Percentiles rank a stretch among this genome's conserved stretches.
Conservation (phyloP, 2,113 vertebrate genomes). For the Sorex araneus region DNA sequence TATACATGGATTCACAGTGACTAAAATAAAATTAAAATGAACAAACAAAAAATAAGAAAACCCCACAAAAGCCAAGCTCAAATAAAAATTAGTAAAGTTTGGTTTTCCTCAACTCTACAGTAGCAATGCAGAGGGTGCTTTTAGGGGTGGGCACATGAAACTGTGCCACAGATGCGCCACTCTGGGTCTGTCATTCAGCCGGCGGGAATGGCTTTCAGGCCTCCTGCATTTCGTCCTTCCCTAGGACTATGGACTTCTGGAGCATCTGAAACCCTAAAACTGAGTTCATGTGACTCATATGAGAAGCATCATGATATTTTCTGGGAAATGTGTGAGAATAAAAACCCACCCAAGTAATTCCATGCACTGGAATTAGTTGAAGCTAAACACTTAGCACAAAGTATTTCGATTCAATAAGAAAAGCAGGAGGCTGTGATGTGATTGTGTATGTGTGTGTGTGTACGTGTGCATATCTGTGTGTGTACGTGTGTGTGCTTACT, state of each 20-base stretch:
- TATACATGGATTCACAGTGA: too few relatives aligned
- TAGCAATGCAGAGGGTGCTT: background rate
- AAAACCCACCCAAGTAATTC: background rate
- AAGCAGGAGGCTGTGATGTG: background rate
- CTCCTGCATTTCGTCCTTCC: background rate
- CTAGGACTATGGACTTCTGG: background rate
- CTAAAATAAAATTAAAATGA: too few relatives aligned
- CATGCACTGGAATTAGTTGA: background rate
- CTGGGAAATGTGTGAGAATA: slow-evolving; percentile 1
- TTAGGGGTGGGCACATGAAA: background rate
- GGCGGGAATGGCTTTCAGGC: background rate
- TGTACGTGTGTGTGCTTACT: background rate
- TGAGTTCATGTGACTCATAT: background rate
- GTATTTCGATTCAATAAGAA: slow-evolving; percentile 21
- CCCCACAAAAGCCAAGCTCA: too few relatives aligned
- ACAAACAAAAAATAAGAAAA: too few relatives aligned
- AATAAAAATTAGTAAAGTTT: background rate
- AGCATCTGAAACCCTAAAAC: background rate
- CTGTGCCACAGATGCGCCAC: background rate
- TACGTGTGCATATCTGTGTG: too few relatives aligned
- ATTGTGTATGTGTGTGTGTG: too few relatives aligned
- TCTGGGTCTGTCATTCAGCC: background rate
- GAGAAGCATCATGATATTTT: background rate
- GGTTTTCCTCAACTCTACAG: background rate
- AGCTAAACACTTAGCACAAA: slow-evolving; percentile 12